These are phyloP conservation scores for Leptocoma aspasia DNA, from an alignment of 2,113 vertebrate genomes.

Conservation along the genomic window DNA sequence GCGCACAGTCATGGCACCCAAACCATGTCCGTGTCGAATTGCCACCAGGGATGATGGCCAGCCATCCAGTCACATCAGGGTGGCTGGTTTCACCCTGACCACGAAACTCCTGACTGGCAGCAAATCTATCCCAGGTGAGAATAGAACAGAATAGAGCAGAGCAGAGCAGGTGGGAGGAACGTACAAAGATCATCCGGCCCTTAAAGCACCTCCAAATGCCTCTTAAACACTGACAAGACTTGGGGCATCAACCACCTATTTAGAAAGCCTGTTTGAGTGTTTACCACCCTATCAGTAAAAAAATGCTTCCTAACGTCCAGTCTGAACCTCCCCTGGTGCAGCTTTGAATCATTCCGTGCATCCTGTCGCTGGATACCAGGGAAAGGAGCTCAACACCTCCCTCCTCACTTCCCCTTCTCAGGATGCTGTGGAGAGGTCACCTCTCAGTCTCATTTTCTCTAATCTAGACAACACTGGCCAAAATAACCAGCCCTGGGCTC, in stretches of 20 bases:
- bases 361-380: not conserved
- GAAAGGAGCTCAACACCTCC: not conserved
- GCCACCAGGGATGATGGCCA: not conserved
- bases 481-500: not conserved
- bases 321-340: not conserved
- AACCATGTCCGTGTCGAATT: fast-evolving
- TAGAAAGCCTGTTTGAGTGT: not conserved
- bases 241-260: not conserved
- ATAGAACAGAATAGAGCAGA: not conserved
- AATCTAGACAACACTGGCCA: not conserved
- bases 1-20: fast-evolving
- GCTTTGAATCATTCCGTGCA: fast-evolving
- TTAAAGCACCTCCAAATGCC: not conserved
- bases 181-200: not conserved
- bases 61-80: not conserved
- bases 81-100: not conserved
- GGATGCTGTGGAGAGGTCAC: not conserved
- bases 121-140: not conserved
- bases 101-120: not conserved
- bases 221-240: not conserved
- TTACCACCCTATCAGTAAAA: not conserved
- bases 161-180: not conserved
- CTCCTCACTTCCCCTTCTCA: not conserved
- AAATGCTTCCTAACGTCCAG: not conserved
- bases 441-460: not conserved